These are phyloP conservation scores for Orchestia grillus DNA, from an alignment of 1,140 invertebrate genomes.

Conservation along the genomic window DNA sequence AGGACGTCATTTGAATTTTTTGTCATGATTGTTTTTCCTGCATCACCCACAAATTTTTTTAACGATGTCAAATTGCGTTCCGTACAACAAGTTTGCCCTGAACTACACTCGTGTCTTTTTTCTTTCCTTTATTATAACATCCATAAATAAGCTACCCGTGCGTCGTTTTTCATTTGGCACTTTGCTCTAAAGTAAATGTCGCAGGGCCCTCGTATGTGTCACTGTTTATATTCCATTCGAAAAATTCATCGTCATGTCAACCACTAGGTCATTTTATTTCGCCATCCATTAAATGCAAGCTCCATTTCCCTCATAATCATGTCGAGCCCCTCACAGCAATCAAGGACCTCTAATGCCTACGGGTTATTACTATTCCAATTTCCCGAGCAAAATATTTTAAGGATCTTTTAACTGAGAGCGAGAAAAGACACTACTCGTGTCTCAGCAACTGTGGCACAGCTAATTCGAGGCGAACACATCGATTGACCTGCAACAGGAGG, in stretches of 20 bases:
- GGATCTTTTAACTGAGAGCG: not conserved
- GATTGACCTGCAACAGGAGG: not conserved
- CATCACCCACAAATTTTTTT: too few species aligned
- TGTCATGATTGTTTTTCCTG: too few species aligned
- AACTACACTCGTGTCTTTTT: too few species aligned
- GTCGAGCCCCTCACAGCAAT: not conserved
- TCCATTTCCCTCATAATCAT: not conserved
- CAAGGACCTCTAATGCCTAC: not conserved
- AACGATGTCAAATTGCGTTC: too few species aligned
- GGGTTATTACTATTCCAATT: not conserved
- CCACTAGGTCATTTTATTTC: too few species aligned
- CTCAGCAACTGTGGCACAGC: not conserved
- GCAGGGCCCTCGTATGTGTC: not conserved
- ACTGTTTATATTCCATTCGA: not conserved
- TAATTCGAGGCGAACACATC: not conserved
- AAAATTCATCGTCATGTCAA: not conserved
- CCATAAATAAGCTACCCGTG: too few species aligned
- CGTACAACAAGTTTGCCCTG: too few species aligned
- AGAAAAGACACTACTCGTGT: not conserved
- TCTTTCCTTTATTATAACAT: too few species aligned
- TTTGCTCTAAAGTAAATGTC: not conserved
- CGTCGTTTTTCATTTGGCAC: too few species aligned
- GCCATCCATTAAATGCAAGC: not conserved
- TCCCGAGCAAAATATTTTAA: not conserved
- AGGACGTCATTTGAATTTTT: too few species aligned